These are phyloP conservation scores for Antedon bifida DNA, from an alignment of 35 echinoderm and acorn worm genomes.

Conservation along the genomic window DNA sequence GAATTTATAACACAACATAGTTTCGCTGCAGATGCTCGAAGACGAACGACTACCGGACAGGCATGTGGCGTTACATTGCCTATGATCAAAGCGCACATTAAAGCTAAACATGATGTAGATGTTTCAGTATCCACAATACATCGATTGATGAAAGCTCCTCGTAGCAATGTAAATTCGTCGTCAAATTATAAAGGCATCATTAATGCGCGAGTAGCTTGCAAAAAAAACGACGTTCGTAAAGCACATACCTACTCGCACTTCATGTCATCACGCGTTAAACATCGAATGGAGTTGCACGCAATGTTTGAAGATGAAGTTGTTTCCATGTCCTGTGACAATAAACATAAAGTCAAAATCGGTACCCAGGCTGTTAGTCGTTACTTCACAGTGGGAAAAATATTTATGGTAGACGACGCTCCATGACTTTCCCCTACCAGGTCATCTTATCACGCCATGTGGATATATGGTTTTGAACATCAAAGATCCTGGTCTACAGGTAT, in stretches of 20 bases:
- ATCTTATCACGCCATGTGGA: slow-evolving; percentile 21
- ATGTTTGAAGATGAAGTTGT: slow-evolving; percentile 2
- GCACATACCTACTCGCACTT: slow-evolving; percentile 26
- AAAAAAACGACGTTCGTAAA: slow-evolving; percentile 21
- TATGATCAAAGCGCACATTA: neutral
- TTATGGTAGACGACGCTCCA: slow-evolving; percentile 19
- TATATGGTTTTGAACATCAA: slow-evolving; percentile 25
- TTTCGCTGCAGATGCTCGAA: too few species aligned
- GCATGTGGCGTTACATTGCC: too few species aligned
- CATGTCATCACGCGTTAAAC: slow-evolving; percentile 17
- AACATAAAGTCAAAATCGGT: slow-evolving; percentile 41
- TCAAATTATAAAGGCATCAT: slow-evolving; percentile 16
- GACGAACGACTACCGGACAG: too few species aligned
- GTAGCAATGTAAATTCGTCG: neutral
- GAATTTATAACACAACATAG: too few species aligned
- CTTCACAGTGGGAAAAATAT: slow-evolving; percentile 10
- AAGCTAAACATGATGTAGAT: neutral
- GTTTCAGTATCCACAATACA: slow-evolving; percentile 3
- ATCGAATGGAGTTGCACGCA: slow-evolving; percentile 26
- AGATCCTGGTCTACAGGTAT: neutral
- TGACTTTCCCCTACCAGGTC: slow-evolving; percentile 27
- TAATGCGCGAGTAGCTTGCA: neutral
- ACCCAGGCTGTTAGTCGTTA: slow-evolving; percentile 23
- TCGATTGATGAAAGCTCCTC: slow-evolving; percentile 3
- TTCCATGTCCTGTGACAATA: slow-evolving; percentile 34